A percentile compares a stretch with the other conserved stretches of the same genome.
These are phyloP conservation scores for Euphonia xanthogaster DNA, from an alignment of 2,797 vertebrate genomes.

Conservation along the genomic window DNA sequence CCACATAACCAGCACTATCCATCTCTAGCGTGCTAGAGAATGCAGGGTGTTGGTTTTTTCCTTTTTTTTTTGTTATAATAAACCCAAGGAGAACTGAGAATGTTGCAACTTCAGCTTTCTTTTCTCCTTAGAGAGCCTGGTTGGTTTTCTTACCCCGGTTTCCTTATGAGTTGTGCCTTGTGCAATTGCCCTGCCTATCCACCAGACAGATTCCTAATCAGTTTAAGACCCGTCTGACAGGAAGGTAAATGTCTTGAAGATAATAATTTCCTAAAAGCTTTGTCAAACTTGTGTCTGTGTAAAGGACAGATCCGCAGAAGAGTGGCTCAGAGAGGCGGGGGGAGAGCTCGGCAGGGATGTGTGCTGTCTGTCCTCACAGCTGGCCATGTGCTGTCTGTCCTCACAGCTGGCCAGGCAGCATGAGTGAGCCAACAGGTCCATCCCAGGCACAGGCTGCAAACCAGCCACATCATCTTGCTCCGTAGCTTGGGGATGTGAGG, in stretches of 20 bases:
- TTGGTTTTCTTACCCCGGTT: neutral
- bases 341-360: neutral
- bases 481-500: neutral
- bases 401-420: neutral
- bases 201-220: neutral
- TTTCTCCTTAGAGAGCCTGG: neutral
- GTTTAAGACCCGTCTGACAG: neutral
- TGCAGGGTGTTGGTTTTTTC: neutral
- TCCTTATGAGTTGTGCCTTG: neutral
- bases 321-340: accelerated
- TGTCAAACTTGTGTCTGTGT: neutral
- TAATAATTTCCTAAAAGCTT: neutral
- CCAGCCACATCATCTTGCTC: neutral
- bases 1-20: neutral
- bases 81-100: neutral
- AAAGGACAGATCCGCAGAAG: neutral
- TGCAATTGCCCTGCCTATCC: neutral
- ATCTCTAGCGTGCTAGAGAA: neutral
- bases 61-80: neutral
- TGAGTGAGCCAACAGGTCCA: accelerated
- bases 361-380: neutral
- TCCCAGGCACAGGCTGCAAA: neutral
- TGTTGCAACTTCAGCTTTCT: neutral
- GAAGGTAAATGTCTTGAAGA: neutral
- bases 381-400: neutral